A percentile compares a stretch with the other conserved stretches of the same genome.
phyloP scores from a whole-genome alignment of 2,888 invertebrate species.

The Melanotus villosus region DNA sequence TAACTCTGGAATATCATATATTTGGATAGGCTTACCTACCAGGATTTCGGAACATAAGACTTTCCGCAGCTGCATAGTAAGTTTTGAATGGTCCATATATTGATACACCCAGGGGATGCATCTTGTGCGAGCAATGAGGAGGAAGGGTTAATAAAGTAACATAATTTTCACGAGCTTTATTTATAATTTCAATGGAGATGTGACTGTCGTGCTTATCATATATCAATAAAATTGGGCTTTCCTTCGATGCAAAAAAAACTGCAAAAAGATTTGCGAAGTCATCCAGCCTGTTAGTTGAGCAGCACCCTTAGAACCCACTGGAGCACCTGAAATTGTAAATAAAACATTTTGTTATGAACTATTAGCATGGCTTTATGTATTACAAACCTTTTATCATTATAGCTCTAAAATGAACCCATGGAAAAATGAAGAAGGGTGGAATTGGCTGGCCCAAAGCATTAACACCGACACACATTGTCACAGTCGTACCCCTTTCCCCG shows the following conservation, averaged over 20 bases:
- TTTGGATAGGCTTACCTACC: not conserved
- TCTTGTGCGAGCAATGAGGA: not conserved
- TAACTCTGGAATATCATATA: slow-evolving; percentile 2
- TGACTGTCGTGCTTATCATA: slow-evolving; percentile 61
- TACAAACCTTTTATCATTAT: no score
- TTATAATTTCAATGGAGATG: slow-evolving; percentile 41
- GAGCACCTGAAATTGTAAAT: slow-evolving; percentile 3
- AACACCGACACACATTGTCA: not conserved
- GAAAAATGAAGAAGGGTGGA: not conserved
- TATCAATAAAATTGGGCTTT: slow-evolving; percentile 57
- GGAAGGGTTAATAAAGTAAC: slow-evolving; percentile 15
- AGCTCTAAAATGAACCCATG: not conserved
- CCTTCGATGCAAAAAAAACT: slow-evolving; percentile 26
- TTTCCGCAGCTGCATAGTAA: slow-evolving; percentile 1
- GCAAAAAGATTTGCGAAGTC: slow-evolving; percentile 5
- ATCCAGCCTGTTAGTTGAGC: slow-evolving; percentile 1
- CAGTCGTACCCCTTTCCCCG: not conserved
- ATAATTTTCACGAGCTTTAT: not conserved
- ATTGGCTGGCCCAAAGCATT: not conserved
- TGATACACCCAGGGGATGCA: slow-evolving; percentile 1
- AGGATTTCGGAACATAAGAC: slow-evolving; percentile 4
- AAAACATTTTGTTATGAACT: not conserved
- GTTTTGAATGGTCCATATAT: slow-evolving; percentile 9
- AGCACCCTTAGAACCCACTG: slow-evolving; percentile 6
- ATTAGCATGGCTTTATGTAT: no score